Percentiles rank a stretch among this genome's conserved stretches.
Conservation (phyloP, 2,888 invertebrate genomes). For the Polylopha cassiicola region DNA sequence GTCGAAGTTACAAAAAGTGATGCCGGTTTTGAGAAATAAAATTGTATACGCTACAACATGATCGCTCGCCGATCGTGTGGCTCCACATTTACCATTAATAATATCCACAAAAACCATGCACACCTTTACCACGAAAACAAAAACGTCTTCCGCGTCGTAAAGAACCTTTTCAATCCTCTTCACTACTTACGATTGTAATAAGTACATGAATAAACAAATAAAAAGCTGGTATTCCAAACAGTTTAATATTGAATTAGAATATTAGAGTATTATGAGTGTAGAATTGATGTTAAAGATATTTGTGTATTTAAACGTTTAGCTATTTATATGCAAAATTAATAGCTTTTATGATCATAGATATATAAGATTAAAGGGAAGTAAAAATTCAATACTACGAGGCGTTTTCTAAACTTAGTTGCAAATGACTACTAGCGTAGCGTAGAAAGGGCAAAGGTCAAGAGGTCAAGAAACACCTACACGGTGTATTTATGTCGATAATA, state of each 20-base stretch:
- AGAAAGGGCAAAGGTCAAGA: too few relatives aligned
- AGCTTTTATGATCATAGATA: neutral
- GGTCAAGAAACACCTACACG: too few relatives aligned
- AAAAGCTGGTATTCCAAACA: constrained; percentile 16
- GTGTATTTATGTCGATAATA: too few relatives aligned
- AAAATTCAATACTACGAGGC: too few relatives aligned
- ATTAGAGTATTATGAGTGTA: constrained; percentile 12
- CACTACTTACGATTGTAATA: too few relatives aligned
- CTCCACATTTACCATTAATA: constrained; percentile 8
- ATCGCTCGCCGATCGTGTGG: constrained; percentile 3
- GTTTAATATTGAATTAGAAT: constrained; percentile 14
- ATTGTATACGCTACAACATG: too few relatives aligned
- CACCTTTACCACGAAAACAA: constrained; percentile 20
- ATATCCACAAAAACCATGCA: constrained; percentile 19
- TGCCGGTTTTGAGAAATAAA: too few relatives aligned
- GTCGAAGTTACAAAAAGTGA: too few relatives aligned
- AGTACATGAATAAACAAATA: constrained; percentile 17
- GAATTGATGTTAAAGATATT: constrained; percentile 12
- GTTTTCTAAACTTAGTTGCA: too few relatives aligned
- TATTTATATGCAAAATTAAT: constrained; percentile 7
- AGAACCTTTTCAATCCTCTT: constrained; percentile 15
- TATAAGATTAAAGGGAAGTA: neutral
- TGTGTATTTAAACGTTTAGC: constrained; percentile 15
- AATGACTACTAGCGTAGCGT: too few relatives aligned
- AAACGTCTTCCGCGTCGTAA: constrained; percentile 21